Evolutionary conservation across 2,888 invertebrate species (phyloP).

Genomic region (Hypolimnas misippus): DNA sequence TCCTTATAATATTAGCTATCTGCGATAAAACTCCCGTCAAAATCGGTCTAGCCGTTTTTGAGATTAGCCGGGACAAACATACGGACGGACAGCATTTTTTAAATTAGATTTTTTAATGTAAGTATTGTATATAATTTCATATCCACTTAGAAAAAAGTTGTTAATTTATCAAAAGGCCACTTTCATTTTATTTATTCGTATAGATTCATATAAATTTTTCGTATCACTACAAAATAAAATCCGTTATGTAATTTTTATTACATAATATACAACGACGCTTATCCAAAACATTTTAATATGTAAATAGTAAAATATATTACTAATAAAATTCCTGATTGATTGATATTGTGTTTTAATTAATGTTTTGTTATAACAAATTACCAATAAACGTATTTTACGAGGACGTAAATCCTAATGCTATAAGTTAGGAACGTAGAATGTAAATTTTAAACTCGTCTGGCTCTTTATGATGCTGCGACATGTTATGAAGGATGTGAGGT

Average conservation of each 20-base stretch:
- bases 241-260: background rate
- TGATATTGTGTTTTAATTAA: slow-evolving; percentile 21
- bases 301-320: slow-evolving; percentile 9
- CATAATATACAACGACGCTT: background rate
- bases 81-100: too few relatives aligned
- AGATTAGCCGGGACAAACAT: too few relatives aligned
- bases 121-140: too few relatives aligned
- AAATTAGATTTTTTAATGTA: too few relatives aligned
- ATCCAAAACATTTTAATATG: slow-evolving; percentile 1
- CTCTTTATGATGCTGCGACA: slow-evolving; percentile 5
- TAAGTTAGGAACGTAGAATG: slow-evolving; percentile 11
- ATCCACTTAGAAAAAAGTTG: too few relatives aligned
- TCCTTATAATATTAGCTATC: too few relatives aligned
- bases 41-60: too few relatives aligned
- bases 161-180: too few relatives aligned
- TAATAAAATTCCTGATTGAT: slow-evolving; percentile 17
- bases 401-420: slow-evolving; percentile 16
- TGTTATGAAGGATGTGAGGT: background rate
- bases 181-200: too few relatives aligned
- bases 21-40: too few relatives aligned
- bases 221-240: background rate
- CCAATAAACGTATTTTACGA: slow-evolving; percentile 20
- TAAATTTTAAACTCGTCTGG: slow-evolving; percentile 5
- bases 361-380: slow-evolving; percentile 13
- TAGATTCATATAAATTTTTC: background rate